A percentile compares a stretch with the other conserved stretches of the same genome.
Evolutionary conservation across 2,113 vertebrate genomes (phyloP).

Genomic region (Pollimyrus isidori): DNA sequence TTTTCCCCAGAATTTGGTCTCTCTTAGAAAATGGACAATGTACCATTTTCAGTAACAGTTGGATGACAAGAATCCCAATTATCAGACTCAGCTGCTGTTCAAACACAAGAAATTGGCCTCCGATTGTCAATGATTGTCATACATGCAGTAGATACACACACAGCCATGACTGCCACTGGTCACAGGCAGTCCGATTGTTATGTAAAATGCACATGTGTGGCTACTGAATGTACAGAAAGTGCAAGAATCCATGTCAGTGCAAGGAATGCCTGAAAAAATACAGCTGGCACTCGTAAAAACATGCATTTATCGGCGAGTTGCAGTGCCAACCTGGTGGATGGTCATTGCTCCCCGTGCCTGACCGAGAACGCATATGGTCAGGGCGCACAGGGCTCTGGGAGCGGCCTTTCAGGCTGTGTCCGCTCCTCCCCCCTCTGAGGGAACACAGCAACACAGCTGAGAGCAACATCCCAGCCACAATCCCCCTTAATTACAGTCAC

Average conservation of each 20-base stretch:
- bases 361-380: not conserved
- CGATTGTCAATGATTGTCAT: not conserved
- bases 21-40: not conserved
- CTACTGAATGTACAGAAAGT: not conserved
- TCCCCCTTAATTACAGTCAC: slow-evolving; percentile 62
- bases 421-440: slow-evolving; percentile 26
- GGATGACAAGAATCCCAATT: not conserved
- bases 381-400: slow-evolving; percentile 43
- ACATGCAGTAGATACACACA: not conserved
- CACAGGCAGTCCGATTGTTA: not conserved
- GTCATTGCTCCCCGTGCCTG: not conserved
- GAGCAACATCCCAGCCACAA: slow-evolving; percentile 55
- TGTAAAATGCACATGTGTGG: not conserved
- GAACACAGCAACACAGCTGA: slow-evolving; percentile 46
- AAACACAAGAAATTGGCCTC: not conserved
- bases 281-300: not conserved
- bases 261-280: not conserved
- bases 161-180: not conserved
- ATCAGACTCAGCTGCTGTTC: not conserved
- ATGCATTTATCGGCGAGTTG: not conserved
- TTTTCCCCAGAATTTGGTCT: not conserved
- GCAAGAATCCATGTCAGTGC: not conserved
- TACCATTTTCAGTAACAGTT: not conserved
- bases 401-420: slow-evolving; percentile 51
- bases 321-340: not conserved